Base-by-base conservation (phyloP, 2,888 invertebrate species). In the Anthoptus insignis region DNA sequence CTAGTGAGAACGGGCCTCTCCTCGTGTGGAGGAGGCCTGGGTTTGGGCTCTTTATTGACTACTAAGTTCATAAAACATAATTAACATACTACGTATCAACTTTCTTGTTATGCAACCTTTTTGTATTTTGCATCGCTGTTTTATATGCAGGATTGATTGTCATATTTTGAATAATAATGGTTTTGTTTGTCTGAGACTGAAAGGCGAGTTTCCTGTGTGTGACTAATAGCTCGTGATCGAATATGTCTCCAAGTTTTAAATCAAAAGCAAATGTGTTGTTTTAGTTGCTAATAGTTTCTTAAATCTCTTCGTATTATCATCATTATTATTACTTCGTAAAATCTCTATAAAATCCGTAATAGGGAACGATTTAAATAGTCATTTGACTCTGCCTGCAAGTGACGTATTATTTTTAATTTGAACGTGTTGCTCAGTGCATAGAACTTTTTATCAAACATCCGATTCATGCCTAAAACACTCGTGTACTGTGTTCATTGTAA, bases 191-290 rank as follows among this genome's bases (percentile, higher is more conserved):
- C 42, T 56, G 24, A 24, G 16, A 56, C 37, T 4, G 22, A 37
- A 37, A 37, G 9, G 14, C 14, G 24, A 22, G 39, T 56, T 56
- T 56, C 69, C 73, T 76, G 75, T 75, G 81, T 81, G 78, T 84
- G 82, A 87, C 81, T 87, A 84, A 87, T 85, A 77, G 77, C 64
- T 73, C 74, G 76, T 76, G 77, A 77, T 74, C 73, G 75, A 78
- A 73, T 73, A 71, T 70, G 32, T 14, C 49, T 8, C 22, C 7
- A 27, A 24, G 32, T 53, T 73, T 66, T 72, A 74, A 79, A 73
- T 81, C 76, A 78, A 76, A 78, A 76, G 73, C 78, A 74, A 72
- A 79, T 24, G 54, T 54, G 21, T 37, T 37, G 14, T 13, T 45
- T 45, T 11, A 42, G 19, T 1, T n/a, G n/a, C n/a, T n/a, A n/a